Conservation (phyloP, 2,888 invertebrate species). For the Schrankia costaestrigalis region DNA sequence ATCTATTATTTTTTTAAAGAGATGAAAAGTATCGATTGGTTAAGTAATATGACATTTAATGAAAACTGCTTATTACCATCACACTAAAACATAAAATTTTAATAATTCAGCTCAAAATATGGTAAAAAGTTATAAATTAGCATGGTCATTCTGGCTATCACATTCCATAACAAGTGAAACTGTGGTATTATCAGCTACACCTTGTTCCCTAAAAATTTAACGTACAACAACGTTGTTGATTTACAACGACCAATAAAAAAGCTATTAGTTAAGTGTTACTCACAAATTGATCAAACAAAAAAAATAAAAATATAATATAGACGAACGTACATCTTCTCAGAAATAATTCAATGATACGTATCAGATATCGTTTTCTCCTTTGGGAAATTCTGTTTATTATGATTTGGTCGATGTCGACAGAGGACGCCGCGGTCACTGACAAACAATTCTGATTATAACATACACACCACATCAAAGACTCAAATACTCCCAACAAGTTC, state of each 20-base stretch:
- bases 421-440: constrained; percentile 37
- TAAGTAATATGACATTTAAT: too few relatives aligned
- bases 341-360: constrained; percentile 54
- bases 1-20: too few relatives aligned
- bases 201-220: too few relatives aligned
- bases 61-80: too few relatives aligned
- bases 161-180: too few relatives aligned
- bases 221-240: too few relatives aligned
- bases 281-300: constrained; percentile 29
- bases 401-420: constrained; percentile 38
- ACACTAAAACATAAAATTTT: too few relatives aligned
- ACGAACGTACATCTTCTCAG: constrained; percentile 15
- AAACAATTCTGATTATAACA: constrained; percentile 62
- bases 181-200: too few relatives aligned
- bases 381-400: constrained; percentile 57
- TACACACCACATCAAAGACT: constrained; percentile 69
- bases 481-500: constrained; percentile 56
- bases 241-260: constrained; percentile 4
- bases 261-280: constrained; percentile 21
- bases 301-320: constrained; percentile 20
- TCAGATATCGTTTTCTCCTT: constrained; percentile 43
- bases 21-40: too few relatives aligned
- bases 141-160: too few relatives aligned
- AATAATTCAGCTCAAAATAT: too few relatives aligned
- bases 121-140: too few relatives aligned